Evolutionary conservation across 1,140 invertebrate species (phyloP).

Genomic region (Drosophila sturtevanti): DNA sequence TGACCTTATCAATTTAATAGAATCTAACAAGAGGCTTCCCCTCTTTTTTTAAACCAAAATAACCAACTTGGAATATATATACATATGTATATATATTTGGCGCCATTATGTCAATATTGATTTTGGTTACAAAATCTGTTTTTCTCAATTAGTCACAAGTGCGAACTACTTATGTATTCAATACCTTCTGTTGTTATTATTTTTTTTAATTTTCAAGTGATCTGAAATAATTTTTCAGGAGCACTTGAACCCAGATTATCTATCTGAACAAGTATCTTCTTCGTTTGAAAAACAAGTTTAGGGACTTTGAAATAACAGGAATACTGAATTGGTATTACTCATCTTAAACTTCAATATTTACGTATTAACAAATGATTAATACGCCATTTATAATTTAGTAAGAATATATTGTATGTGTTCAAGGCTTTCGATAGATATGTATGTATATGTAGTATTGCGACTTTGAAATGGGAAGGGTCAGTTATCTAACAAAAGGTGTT

Average conservation of each 20-base stretch:
- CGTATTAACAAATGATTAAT: slow-evolving; percentile 7
- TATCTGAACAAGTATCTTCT: neutral
- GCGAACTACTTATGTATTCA: neutral
- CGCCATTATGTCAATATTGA: slow-evolving; percentile 12
- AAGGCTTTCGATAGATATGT: neutral
- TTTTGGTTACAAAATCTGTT: slow-evolving; percentile 3
- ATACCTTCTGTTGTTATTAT: neutral
- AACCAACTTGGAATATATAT: too few species aligned
- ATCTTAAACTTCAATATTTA: neutral
- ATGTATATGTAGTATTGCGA: slow-evolving; percentile 5
- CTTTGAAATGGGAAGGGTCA: neutral
- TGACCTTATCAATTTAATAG: slow-evolving; percentile 3
- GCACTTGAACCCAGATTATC: too few species aligned
- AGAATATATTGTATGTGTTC: too few species aligned
- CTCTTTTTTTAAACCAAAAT: too few species aligned
- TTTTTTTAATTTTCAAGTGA: neutral
- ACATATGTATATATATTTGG: too few species aligned
- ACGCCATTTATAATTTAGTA: neutral
- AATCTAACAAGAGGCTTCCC: neutral
- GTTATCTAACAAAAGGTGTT: slow-evolving; percentile 8
- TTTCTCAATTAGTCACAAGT: neutral
- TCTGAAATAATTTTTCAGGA: too few species aligned
- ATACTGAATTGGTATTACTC: neutral
- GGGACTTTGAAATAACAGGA: neutral
- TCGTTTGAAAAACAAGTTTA: neutral